Evolutionary conservation across 2,113 vertebrate genomes (phyloP).

Genomic region (Crocuta crocuta): DNA sequence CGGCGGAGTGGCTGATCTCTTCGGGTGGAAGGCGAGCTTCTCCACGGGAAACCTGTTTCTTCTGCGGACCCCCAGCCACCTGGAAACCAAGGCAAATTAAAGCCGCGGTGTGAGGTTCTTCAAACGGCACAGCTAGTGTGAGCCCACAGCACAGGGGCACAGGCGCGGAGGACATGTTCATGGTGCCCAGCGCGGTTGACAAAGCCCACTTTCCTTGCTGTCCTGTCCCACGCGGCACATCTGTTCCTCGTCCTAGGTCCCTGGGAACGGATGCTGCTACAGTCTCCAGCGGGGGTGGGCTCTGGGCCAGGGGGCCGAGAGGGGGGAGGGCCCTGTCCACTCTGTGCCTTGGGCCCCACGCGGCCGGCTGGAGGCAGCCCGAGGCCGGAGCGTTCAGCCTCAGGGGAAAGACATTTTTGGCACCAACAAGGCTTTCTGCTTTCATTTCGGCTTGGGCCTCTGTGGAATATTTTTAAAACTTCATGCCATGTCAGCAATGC

Average conservation of each 20-base stretch:
- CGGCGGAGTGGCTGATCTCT: not conserved
- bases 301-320: not conserved
- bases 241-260: not conserved
- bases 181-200: not conserved
- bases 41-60: not conserved
- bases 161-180: not conserved
- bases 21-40: not conserved
- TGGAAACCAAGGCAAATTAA: not conserved
- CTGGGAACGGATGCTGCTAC: not conserved
- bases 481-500: not conserved
- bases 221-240: not conserved
- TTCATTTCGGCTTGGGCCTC: not conserved
- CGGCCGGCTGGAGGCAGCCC: not conserved
- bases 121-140: not conserved
- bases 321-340: not conserved
- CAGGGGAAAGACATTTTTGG: not conserved
- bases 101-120: not conserved
- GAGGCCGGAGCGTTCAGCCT: not conserved
- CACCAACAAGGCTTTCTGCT: not conserved
- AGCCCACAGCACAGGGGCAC: not conserved
- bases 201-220: not conserved
- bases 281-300: not conserved
- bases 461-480: not conserved
- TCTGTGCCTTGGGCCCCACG: not conserved
- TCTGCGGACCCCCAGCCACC: not conserved